Percentiles rank a stretch among this genome's conserved stretches.
phyloP scores from a whole-genome alignment of 2,113 vertebrate species.

The Pangasianodon hypophthalmus region DNA sequence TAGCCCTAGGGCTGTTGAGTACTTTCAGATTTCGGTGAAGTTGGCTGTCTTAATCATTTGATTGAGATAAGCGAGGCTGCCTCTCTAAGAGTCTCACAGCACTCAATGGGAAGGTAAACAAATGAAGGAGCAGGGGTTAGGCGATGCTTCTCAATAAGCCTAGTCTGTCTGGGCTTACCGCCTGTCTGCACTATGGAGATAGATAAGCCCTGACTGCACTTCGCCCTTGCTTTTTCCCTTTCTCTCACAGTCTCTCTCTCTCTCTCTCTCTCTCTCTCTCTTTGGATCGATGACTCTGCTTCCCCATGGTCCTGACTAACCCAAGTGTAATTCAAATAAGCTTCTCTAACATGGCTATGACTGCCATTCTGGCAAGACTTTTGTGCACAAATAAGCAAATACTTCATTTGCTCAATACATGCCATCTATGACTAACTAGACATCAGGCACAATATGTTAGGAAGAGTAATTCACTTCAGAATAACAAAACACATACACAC shows the following conservation, averaged over 20 bases:
- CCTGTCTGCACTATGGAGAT: constrained; percentile 69
- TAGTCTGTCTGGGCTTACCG: constrained; percentile 50
- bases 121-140: constrained; percentile 67
- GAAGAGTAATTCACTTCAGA: constrained; percentile 49
- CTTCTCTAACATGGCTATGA: constrained; percentile 44
- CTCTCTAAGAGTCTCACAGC: constrained; percentile 52
- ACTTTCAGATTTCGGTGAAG: constrained; percentile 53
- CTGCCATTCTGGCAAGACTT: constrained; percentile 47
- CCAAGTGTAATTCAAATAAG: constrained; percentile 46
- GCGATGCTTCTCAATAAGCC: constrained; percentile 74
- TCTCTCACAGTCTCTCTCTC: constrained; percentile 21
- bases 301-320: constrained; percentile 47
- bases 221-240: constrained; percentile 30
- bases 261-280: constrained; percentile 18
- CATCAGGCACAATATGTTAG: constrained; percentile 53
- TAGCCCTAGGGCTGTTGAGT: constrained; percentile 35
- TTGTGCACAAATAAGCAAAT: constrained; percentile 52
- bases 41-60: constrained; percentile 57
- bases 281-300: constrained; percentile 46
- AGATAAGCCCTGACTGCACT: constrained; percentile 59
- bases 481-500: constrained; percentile 41
- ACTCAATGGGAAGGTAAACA: constrained; percentile 63
- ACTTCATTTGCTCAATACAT: constrained; percentile 53
- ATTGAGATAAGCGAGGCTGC: constrained; percentile 49
- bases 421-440: constrained; percentile 57